Evolutionary conservation across 2,113 vertebrate species (phyloP).

Genomic region (Actenoides hombroni): DNA sequence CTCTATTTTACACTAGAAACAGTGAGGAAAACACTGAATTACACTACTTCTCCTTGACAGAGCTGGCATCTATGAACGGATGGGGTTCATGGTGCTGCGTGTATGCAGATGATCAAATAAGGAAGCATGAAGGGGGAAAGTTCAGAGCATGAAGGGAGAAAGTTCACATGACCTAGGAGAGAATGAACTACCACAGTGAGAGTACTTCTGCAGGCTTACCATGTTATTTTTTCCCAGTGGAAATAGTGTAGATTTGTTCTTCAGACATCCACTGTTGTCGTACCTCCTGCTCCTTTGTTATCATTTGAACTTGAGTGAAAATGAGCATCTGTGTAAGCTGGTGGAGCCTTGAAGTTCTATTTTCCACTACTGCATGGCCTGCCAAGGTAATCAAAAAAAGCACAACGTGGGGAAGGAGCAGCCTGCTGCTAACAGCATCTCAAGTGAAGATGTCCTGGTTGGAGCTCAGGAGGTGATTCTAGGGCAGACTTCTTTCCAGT

Average conservation of each 20-base stretch:
- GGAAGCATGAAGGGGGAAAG: background rate
- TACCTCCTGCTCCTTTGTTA: background rate
- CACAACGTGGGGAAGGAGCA: background rate
- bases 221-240: background rate
- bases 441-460: background rate
- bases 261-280: background rate
- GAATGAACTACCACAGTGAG: background rate
- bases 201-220: background rate
- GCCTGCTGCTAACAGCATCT: background rate
- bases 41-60: background rate
- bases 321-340: background rate
- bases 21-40: background rate
- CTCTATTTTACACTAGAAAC: background rate
- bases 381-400: background rate
- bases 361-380: background rate
- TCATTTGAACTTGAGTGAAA: background rate
- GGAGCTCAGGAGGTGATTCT: background rate
- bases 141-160: background rate
- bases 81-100: background rate
- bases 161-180: background rate
- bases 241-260: background rate
- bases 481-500: background rate
- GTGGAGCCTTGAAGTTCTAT: background rate
- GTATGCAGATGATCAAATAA: background rate
- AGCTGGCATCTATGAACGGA: background rate